phyloP scores from a whole-genome alignment of 2,113 vertebrate genomes.

The Amphilophus citrinellus region DNA sequence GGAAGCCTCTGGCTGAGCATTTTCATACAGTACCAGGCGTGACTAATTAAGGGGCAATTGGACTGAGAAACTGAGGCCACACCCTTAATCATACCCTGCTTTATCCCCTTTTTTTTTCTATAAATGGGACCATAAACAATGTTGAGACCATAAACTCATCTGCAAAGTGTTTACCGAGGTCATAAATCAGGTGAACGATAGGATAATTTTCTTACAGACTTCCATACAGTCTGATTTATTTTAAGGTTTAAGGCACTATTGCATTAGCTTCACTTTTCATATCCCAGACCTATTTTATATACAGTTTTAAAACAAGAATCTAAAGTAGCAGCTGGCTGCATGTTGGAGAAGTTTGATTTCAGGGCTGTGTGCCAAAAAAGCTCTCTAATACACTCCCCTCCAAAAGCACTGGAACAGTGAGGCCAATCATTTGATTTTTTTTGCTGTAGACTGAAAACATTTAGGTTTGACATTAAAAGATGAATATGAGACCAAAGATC shows the following conservation, averaged over 20 bases:
- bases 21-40: neutral
- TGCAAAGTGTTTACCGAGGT: neutral
- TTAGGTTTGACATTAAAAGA: too few relatives aligned
- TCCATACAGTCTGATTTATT: neutral
- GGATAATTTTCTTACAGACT: neutral
- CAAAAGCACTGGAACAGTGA: too few relatives aligned
- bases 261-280: neutral
- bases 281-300: neutral
- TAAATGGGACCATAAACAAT: neutral
- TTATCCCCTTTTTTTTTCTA: too few relatives aligned
- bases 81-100: neutral
- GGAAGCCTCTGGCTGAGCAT: neutral
- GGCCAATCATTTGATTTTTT: too few relatives aligned
- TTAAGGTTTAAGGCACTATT: neutral
- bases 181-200: neutral
- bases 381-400: neutral
- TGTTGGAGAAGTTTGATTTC: neutral
- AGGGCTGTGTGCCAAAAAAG: neutral
- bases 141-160: neutral
- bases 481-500: too few relatives aligned
- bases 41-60: rapidly evolving
- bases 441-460: too few relatives aligned
- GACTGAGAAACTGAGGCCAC: neutral
- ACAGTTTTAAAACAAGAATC: neutral
- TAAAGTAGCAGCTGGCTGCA: neutral